A percentile compares a stretch with the other conserved stretches of the same genome.
Conservation (phyloP, 2,888 invertebrate species). For the Exocentrus adspersus region DNA sequence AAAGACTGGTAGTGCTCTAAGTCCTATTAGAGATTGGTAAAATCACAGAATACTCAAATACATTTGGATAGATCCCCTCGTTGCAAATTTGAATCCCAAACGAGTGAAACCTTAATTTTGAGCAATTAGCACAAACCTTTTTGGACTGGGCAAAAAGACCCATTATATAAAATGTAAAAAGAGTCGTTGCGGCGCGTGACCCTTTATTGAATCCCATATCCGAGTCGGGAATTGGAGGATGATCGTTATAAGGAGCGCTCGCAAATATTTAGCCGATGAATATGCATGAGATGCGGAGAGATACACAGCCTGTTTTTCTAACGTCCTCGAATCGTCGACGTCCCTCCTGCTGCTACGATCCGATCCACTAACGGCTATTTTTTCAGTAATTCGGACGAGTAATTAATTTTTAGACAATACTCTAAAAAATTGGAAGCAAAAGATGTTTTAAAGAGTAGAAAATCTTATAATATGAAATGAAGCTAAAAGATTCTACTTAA, state of each 20-base stretch:
- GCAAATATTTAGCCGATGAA: conserved; percentile 63
- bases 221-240: conserved; percentile 54
- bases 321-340: conserved; percentile 51
- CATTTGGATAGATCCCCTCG: too few relatives aligned
- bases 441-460: too few relatives aligned
- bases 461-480: too few relatives aligned
- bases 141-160: not conserved
- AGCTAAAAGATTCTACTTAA: too few relatives aligned
- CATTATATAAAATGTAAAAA: conserved; percentile 23
- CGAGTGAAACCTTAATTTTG: conserved; percentile 7
- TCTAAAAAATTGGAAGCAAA: too few relatives aligned
- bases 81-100: not conserved
- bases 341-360: conserved; percentile 36
- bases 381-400: not conserved
- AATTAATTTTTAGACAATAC: too few relatives aligned
- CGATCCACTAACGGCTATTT: conserved; percentile 49
- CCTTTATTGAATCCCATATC: conserved; percentile 53
- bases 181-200: conserved; percentile 37
- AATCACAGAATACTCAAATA: too few relatives aligned
- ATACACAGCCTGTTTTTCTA: conserved; percentile 62
- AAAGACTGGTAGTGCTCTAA: too few relatives aligned
- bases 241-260: conserved; percentile 62
- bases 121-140: conserved; percentile 18
- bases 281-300: conserved; percentile 61
- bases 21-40: too few relatives aligned